Evolutionary conservation across 2,797 vertebrate species (phyloP), one percentile per base, ranked within the genome.

Genomic region (Crocidura indochinensis): DNA sequence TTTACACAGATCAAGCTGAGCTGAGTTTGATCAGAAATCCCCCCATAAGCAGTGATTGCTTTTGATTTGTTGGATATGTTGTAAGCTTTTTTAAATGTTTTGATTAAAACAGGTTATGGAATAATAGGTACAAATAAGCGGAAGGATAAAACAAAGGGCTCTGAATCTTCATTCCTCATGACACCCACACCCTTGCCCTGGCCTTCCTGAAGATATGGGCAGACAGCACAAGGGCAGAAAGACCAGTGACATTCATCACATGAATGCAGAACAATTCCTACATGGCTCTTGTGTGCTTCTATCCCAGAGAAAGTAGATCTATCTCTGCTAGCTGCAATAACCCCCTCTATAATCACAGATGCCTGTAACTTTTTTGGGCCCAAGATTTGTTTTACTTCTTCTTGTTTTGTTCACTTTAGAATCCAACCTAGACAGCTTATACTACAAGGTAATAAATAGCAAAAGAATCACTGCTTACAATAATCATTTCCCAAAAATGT

Each of bases 401-500:
- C 72, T 81, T 83, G 53, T 72, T 87, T 76, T 83, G 10, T 86
- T 56, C 83, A 72, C 72, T 65, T 49, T 76, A 27, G 67, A 60
- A 65, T 82, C 27, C 20, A 38, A 87, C 19, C 46, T 46, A 81
- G 51, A 81, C 6, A 84, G 44, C 75, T 38, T 67, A 31, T 20
- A 91, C 82, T 29, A 71, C 38, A 79, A 84, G 12, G 8, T 56
- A 88, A 82, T 62, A 94, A 92, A 87, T 77, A 73, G 8, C 75
- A 64, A 76, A 92, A 74, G 68, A 72, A 77, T 29, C 82, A 51
- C 60, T 87, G 12, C 29, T 24, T 65, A 65, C 24, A 65, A n/a
- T 87, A 44, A 27, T 12, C 71, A 8, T 74, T 88, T 72, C 79
- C 29, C 26, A 87, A 62, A 77, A 94, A 91, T 90, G 91, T 82